Conservation (phyloP, 2,113 vertebrate species). For the Pterophyllum scalare region DNA sequence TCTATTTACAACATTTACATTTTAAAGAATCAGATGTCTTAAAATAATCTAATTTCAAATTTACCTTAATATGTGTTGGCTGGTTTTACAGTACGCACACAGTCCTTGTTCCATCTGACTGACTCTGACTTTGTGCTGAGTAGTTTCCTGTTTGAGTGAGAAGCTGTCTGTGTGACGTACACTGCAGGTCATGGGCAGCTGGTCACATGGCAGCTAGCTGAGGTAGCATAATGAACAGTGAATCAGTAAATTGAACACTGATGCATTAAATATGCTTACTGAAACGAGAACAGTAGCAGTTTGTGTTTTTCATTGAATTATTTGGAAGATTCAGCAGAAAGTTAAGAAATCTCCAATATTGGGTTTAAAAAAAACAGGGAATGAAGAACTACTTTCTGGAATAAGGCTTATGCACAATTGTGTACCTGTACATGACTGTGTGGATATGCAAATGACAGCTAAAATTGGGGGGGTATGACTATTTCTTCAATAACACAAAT, state of each 20-base stretch:
- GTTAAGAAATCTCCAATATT: background rate
- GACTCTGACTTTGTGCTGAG: conserved; percentile 70
- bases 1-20: background rate
- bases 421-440: background rate
- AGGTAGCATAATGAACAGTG: conserved; percentile 39
- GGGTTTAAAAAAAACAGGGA: background rate
- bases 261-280: background rate
- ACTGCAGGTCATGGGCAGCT: conserved; percentile 48
- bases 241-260: conserved; percentile 29
- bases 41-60: conserved; percentile 2
- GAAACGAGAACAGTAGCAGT: background rate
- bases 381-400: background rate
- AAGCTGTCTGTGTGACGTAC: conserved; percentile 61
- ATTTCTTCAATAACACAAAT: background rate
- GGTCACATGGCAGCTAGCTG: conserved; percentile 60
- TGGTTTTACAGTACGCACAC: conserved; percentile 13
- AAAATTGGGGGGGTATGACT: background rate
- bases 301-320: background rate
- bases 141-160: conserved; percentile 65
- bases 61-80: conserved; percentile 52
- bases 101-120: conserved; percentile 35
- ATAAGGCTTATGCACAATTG: background rate
- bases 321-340: background rate
- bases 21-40: background rate
- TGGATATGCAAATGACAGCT: fast-evolving